Evolutionary conservation across 1,140 invertebrate species (phyloP).

Genomic region (Drosophila tropicalis): DNA sequence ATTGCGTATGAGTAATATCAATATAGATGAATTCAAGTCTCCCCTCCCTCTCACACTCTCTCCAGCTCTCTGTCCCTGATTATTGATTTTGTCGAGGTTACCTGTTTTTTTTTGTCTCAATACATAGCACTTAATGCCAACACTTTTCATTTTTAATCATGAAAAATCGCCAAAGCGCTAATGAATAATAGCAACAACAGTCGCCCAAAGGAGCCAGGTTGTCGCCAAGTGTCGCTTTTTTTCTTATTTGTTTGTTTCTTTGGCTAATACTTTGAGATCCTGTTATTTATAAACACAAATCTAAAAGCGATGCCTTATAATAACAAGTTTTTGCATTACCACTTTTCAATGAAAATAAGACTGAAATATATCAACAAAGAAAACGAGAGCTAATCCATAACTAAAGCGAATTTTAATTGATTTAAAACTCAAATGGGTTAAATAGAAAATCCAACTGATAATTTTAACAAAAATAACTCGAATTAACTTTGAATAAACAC

Average conservation of each 20-base stretch:
- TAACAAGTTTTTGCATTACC: constrained; percentile 16
- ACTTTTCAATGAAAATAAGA: neutral
- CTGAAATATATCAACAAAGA: neutral
- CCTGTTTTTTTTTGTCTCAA: constrained; percentile 12
- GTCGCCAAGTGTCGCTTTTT: constrained; percentile 27
- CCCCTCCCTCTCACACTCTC: neutral
- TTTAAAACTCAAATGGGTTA: neutral
- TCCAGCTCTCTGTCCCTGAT: neutral
- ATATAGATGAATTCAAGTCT: constrained; percentile 31
- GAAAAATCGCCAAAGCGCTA: constrained; percentile 55
- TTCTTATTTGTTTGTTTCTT: neutral
- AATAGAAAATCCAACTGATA: neutral
- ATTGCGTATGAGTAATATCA: constrained; percentile 65
- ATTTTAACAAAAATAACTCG: too few relatives aligned
- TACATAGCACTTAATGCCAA: constrained; percentile 54
- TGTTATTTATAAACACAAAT: constrained; percentile 39
- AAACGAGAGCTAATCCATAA: neutral
- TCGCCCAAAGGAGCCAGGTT: constrained; percentile 50
- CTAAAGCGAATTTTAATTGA: neutral
- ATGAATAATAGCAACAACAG: constrained; percentile 51
- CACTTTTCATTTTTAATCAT: constrained; percentile 68
- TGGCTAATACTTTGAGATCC: constrained; percentile 32
- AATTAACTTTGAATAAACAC: too few relatives aligned
- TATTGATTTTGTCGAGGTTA: constrained; percentile 16
- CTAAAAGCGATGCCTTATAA: constrained; percentile 1